Conservation (phyloP, 2,113 vertebrate genomes). For the Psittacula cyanocephala region DNA sequence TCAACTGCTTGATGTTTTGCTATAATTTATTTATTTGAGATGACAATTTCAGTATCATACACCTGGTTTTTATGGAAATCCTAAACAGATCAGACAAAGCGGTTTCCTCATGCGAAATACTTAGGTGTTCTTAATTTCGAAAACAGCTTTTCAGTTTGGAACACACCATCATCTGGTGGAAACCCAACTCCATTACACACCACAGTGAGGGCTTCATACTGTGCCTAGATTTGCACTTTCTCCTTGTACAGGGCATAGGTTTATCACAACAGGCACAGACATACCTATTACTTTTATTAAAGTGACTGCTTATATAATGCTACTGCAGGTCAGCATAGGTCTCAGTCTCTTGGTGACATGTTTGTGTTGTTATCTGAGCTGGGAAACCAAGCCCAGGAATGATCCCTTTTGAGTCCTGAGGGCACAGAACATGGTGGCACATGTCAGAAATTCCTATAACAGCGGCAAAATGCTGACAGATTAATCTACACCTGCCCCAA, state of each 20-base stretch:
- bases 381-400: constrained; percentile 29
- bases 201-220: not conserved
- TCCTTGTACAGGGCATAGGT: not conserved
- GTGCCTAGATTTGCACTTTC: not conserved
- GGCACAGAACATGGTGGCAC: constrained; percentile 26
- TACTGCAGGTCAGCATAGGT: constrained; percentile 11
- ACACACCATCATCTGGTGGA: not conserved
- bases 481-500: constrained; percentile 43
- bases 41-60: not conserved
- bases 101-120: not conserved
- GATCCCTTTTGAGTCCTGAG: not conserved
- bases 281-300: not conserved
- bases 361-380: constrained; percentile 42
- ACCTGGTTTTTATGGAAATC: not conserved
- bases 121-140: not conserved
- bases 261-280: not conserved
- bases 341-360: not conserved
- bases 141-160: not conserved
- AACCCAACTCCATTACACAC: not conserved
- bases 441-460: constrained; percentile 46
- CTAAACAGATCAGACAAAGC: not conserved
- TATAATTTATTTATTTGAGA: not conserved
- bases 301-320: constrained; percentile 12
- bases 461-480: constrained; percentile 50
- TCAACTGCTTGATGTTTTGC: not conserved